Percentiles rank a stretch among this genome's conserved stretches.
Conservation (phyloP, 2,888 invertebrate genomes). For the Azorinus chamasolen region DNA sequence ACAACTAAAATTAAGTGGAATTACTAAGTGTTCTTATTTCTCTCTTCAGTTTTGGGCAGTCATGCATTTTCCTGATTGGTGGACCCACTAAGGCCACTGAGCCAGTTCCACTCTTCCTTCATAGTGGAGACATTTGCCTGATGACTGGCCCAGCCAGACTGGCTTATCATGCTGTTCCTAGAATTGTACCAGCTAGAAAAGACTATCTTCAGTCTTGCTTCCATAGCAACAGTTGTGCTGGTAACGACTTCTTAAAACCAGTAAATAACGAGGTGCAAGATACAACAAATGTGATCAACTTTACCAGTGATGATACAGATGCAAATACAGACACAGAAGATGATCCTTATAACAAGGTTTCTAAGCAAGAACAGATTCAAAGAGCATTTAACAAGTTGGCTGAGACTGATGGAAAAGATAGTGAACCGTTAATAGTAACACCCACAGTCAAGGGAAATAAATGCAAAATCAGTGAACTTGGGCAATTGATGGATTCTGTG, state of each 20-base stretch:
- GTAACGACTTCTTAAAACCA: no score
- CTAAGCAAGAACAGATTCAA: constrained; percentile 9
- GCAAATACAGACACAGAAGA: constrained; percentile 26
- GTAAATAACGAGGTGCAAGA: no score
- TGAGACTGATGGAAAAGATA: constrained; percentile 6
- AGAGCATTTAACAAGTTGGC: neutral
- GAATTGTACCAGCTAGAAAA: constrained; percentile 88
- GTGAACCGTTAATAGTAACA: constrained; percentile 15
- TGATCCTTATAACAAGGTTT: constrained; percentile 51
- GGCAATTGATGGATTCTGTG: constrained; percentile 57
- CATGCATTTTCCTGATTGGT: constrained; percentile 97
- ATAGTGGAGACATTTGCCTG: constrained; percentile 96
- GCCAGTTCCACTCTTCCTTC: constrained; percentile 89
- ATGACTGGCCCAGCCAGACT: constrained; percentile 95
- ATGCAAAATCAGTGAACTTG: constrained; percentile 37
- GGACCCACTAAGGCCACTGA: constrained; percentile 89
- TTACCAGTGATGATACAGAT: neutral
- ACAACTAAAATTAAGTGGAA: no score
- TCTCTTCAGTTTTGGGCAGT: constrained; percentile 97
- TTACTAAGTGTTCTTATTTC: no score
- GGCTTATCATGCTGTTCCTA: constrained; percentile 97
- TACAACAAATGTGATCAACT: neutral
- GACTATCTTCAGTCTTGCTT: constrained; percentile 47
- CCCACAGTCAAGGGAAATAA: constrained; percentile 31
- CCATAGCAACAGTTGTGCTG: neutral